Percentiles rank a stretch among this genome's conserved stretches.
Conservation (phyloP, 2,797 vertebrate genomes). For the Macropodus opercularis region DNA sequence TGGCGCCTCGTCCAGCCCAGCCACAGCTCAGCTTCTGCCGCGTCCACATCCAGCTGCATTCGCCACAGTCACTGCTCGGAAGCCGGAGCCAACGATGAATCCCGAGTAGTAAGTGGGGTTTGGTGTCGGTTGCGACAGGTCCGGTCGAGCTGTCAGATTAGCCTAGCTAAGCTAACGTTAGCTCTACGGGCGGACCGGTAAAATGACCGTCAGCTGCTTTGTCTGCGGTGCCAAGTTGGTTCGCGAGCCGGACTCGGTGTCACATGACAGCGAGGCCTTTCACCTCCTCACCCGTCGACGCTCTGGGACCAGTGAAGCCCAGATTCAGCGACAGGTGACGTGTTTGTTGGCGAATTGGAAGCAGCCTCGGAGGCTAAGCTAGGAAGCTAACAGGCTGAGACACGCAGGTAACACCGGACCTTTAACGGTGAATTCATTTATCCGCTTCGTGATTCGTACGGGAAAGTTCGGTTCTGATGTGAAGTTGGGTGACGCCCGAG, state of each 20-base stretch:
- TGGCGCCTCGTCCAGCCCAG: constrained; percentile 31
- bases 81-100: constrained; percentile 92
- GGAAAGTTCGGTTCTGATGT: constrained; percentile 21
- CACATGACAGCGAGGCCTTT: constrained; percentile 27
- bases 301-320: background rate
- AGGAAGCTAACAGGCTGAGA: constrained; percentile 21
- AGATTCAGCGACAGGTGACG: accelerated
- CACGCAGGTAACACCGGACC: constrained; percentile 8
- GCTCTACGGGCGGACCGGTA: constrained; percentile 29
- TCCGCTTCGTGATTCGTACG: no score
- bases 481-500: constrained; percentile 16
- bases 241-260: constrained; percentile 1
- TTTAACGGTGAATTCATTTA: background rate
- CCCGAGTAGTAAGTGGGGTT: constrained; percentile 92
- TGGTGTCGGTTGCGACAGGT: constrained; percentile 23
- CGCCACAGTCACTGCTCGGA: constrained; percentile 53
- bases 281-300: accelerated
- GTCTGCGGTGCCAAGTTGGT: constrained; percentile 41
- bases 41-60: constrained; percentile 32
- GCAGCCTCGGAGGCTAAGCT: constrained; percentile 35
- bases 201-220: constrained; percentile 65
- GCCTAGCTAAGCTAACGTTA: constrained; percentile 27
- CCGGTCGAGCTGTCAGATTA: constrained; percentile 63
- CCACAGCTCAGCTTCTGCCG: constrained; percentile 13
- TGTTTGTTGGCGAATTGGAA: background rate